phyloP scores from a whole-genome alignment of 2,113 vertebrate species.

The Nannospalax galili region DNA sequence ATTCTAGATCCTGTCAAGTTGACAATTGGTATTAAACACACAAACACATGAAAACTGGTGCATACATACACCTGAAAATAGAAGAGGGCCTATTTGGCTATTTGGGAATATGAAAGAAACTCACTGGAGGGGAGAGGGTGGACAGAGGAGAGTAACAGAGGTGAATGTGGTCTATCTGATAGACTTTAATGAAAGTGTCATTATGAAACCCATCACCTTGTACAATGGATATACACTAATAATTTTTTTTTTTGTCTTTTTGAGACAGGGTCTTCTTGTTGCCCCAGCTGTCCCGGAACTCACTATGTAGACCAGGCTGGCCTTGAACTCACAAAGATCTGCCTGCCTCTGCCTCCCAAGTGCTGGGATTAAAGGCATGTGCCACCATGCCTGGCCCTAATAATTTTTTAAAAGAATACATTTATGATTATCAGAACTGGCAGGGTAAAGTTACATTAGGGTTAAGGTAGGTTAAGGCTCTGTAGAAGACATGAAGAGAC shows the following conservation, averaged over 20 bases:
- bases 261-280: too few relatives aligned
- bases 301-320: too few relatives aligned
- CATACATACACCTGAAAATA: neutral
- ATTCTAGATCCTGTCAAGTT: neutral
- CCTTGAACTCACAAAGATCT: too few relatives aligned
- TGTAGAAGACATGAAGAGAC: neutral
- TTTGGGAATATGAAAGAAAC: neutral
- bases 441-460: neutral
- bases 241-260: too few relatives aligned
- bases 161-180: neutral
- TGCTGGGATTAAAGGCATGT: too few relatives aligned
- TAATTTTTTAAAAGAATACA: neutral
- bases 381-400: too few relatives aligned
- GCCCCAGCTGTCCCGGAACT: too few relatives aligned
- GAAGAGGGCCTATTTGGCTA: neutral
- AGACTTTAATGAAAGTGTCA: neutral
- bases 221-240: too few relatives aligned
- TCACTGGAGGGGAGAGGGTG: neutral
- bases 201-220: neutral
- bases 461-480: neutral
- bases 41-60: too few relatives aligned
- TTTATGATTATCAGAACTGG: neutral
- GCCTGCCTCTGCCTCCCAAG: too few relatives aligned
- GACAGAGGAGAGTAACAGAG: neutral
- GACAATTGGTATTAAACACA: neutral